Conservation (phyloP, 1,140 invertebrate species). For the Drosophila persimilis region DNA sequence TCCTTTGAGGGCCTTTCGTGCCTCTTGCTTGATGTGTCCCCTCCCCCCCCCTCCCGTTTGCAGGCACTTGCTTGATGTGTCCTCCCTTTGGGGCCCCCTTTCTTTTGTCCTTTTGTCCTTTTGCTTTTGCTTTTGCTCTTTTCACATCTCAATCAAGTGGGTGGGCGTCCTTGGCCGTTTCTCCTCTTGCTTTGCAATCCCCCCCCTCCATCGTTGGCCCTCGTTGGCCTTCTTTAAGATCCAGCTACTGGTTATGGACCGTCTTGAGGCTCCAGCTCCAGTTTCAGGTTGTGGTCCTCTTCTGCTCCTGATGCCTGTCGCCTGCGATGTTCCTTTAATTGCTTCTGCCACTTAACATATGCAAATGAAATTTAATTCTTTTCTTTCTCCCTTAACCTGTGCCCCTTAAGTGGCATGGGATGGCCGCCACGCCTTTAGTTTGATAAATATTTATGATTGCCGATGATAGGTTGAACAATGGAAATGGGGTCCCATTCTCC, state of each 20-base stretch:
- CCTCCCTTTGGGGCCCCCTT: conserved; percentile 3
- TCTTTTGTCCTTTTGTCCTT: conserved; percentile 11
- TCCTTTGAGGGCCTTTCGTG: conserved; percentile 5
- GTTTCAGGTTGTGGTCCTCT: too few relatives aligned
- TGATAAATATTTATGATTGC: conserved; percentile 76
- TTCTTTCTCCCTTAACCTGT: conserved; percentile 10
- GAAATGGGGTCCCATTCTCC: conserved; percentile 37
- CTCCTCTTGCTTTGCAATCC: not conserved
- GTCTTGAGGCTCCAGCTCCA: too few relatives aligned
- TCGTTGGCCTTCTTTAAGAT: too few relatives aligned
- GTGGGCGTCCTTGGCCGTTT: conserved; percentile 27
- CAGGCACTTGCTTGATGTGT: too few relatives aligned
- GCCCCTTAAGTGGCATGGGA: conserved; percentile 22
- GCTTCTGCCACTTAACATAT: conserved; percentile 80
- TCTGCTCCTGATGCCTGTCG: too few relatives aligned
- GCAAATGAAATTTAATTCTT: conserved; percentile 74
- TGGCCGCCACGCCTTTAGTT: conserved; percentile 41
- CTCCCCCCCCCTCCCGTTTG: too few relatives aligned
- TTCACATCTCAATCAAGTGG: conserved; percentile 72
- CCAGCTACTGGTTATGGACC: too few relatives aligned
- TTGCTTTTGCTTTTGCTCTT: conserved; percentile 29
- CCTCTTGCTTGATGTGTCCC: not conserved
- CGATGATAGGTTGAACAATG: conserved; percentile 47
- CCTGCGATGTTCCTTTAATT: conserved; percentile 56
- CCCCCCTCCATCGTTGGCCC: too few relatives aligned